These are phyloP conservation scores for human DNA, from an alignment of 2,113 vertebrate genomes.

Conservation along the genomic window DNA sequence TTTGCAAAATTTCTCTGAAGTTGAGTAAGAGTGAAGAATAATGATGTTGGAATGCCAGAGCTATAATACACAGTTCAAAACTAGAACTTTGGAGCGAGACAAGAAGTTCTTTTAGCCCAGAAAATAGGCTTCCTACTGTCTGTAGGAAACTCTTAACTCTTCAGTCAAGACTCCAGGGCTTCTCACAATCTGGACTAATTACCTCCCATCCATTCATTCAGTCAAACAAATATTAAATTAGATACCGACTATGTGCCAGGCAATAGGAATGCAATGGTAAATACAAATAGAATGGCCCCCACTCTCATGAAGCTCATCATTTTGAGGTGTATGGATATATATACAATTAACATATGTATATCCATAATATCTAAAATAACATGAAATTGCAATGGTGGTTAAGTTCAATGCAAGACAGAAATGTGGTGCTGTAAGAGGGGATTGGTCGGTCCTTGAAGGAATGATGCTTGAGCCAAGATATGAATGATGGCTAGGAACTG, in stretches of 20 bases:
- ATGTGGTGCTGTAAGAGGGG: not conserved
- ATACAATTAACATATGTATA: not conserved
- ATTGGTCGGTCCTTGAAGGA: not conserved
- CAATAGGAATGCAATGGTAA: not conserved
- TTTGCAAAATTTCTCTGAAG: not conserved
- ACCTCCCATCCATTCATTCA: not conserved
- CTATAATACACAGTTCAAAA: not conserved
- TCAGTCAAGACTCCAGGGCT: not conserved
- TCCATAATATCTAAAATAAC: not conserved
- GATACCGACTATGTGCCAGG: not conserved
- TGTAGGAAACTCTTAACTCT: not conserved
- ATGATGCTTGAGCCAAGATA: not conserved
- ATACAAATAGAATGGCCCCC: not conserved
- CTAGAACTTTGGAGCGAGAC: not conserved
- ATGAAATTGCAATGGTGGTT: not conserved
- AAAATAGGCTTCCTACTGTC: not conserved
- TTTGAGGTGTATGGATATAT: not conserved
- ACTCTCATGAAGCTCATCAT: not conserved
- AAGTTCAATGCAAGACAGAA: not conserved
- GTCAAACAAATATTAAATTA: slow-evolving; percentile 7
- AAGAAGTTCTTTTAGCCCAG: not conserved
- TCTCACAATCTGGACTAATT: not conserved
- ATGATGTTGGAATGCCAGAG: not conserved
- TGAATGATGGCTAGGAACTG: not conserved
- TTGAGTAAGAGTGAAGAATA: not conserved